Evolutionary conservation across 1,140 invertebrate genomes (phyloP).

Genomic region (Goniozus legneri): DNA sequence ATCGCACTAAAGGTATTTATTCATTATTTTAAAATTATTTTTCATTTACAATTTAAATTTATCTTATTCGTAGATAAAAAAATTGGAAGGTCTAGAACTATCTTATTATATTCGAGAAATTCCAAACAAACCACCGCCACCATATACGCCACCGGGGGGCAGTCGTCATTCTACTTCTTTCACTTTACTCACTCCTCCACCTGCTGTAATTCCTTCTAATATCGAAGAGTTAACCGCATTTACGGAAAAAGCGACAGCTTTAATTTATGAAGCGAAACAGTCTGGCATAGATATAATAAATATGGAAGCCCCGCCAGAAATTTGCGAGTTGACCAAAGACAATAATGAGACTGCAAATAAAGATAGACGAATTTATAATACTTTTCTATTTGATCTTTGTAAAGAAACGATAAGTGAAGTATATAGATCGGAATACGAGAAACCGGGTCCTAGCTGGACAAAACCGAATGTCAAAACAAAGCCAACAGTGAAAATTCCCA

Average conservation of each 20-base stretch:
- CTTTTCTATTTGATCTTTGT: constrained; percentile 64
- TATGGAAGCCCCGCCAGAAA: constrained; percentile 43
- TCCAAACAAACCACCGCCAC: constrained; percentile 71
- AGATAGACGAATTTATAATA: constrained; percentile 49
- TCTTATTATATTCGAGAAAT: constrained; percentile 63
- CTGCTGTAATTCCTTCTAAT: constrained; percentile 49
- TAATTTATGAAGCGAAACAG: constrained; percentile 49
- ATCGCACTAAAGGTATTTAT: constrained; percentile 60
- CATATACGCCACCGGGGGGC: constrained; percentile 57
- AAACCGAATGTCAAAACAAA: constrained; percentile 47
- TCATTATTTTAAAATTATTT: no score
- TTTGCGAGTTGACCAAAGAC: constrained; percentile 41
- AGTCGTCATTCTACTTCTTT: constrained; percentile 31
- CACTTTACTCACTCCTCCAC: constrained; percentile 33
- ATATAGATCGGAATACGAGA: constrained; percentile 49
- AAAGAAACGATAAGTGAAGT: constrained; percentile 61
- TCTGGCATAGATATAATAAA: constrained; percentile 45
- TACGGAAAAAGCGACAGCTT: constrained; percentile 46
- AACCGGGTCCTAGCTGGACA: constrained; percentile 57
- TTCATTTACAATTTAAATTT: constrained; percentile 1
- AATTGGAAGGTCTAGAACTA: constrained; percentile 59
- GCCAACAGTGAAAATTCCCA: constrained; percentile 45
- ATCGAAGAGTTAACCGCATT: constrained; percentile 52
- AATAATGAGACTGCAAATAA: constrained; percentile 43
- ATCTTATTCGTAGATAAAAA: constrained; percentile 52